Conservation (phyloP, 2,797 vertebrate species). For the Margarornis squamiger region DNA sequence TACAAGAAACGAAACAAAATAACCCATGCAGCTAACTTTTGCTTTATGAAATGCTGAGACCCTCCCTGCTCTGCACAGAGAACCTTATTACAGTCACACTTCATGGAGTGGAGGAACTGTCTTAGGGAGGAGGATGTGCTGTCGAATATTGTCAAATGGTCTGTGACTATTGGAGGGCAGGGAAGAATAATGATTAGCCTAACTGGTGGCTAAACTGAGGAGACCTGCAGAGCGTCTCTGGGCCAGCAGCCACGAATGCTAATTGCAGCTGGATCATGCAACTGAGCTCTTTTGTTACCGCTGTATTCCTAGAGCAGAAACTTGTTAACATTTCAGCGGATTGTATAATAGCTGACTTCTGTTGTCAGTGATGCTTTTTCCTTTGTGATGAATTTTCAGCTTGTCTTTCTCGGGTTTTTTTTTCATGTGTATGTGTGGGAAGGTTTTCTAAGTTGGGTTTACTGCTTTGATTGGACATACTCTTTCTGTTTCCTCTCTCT, state of each 20-base stretch:
- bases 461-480: slow-evolving; percentile 28
- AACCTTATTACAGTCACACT: not conserved
- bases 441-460: slow-evolving; percentile 43
- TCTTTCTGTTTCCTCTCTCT: slow-evolving; percentile 12
- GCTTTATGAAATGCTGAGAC: not conserved
- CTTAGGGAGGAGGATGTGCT: not conserved
- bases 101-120: not conserved
- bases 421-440: not conserved
- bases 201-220: not conserved
- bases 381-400: slow-evolving; percentile 26
- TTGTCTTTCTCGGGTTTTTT: not conserved
- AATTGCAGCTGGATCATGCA: slow-evolving; percentile 39
- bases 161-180: not conserved
- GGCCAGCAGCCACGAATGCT: slow-evolving; percentile 30
- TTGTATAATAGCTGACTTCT: slow-evolving; percentile 19
- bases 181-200: not conserved
- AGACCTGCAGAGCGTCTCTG: slow-evolving; percentile 12
- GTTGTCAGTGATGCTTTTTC: not conserved
- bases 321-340: slow-evolving; percentile 32
- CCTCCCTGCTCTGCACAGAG: not conserved
- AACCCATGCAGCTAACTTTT: not conserved
- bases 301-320: slow-evolving; percentile 35
- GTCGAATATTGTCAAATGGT: not conserved
- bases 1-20: not conserved
- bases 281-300: not conserved